A percentile compares a stretch with the other conserved stretches of the same genome.
phyloP scores from a whole-genome alignment of 2,113 vertebrate species.

The Anarhynchus alexandrinus region DNA sequence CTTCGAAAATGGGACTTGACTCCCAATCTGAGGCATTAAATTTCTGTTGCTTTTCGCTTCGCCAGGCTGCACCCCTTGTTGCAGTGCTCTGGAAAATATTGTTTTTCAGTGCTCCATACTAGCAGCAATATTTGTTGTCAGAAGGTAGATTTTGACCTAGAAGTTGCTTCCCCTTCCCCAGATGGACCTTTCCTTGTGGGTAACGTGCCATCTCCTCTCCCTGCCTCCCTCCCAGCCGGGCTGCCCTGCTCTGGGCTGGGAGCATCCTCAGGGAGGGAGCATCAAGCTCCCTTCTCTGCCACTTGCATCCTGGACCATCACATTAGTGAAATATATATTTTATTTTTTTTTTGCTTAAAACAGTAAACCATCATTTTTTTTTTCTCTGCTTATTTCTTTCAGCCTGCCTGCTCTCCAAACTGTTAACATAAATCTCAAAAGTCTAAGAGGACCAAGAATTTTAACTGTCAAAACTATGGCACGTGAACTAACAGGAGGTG shows the following conservation, averaged over 20 bases:
- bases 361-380: background rate
- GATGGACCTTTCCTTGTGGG: background rate
- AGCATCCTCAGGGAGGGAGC: background rate
- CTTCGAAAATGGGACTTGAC: background rate
- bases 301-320: background rate
- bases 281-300: background rate
- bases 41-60: background rate
- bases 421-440: background rate
- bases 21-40: background rate
- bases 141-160: background rate
- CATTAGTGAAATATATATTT: background rate
- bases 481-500: background rate
- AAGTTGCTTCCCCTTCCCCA: background rate
- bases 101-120: background rate
- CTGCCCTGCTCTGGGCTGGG: background rate
- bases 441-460: background rate
- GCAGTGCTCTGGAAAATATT: background rate
- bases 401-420: background rate
- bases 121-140: background rate
- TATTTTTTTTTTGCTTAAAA: background rate
- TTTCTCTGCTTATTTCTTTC: background rate
- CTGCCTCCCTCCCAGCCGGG: accelerated
- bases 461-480: background rate
- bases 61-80: background rate
- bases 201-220: background rate